These are phyloP conservation scores for Platyscapa corneri DNA, from an alignment of 1,140 invertebrate species.

Conservation along the genomic window DNA sequence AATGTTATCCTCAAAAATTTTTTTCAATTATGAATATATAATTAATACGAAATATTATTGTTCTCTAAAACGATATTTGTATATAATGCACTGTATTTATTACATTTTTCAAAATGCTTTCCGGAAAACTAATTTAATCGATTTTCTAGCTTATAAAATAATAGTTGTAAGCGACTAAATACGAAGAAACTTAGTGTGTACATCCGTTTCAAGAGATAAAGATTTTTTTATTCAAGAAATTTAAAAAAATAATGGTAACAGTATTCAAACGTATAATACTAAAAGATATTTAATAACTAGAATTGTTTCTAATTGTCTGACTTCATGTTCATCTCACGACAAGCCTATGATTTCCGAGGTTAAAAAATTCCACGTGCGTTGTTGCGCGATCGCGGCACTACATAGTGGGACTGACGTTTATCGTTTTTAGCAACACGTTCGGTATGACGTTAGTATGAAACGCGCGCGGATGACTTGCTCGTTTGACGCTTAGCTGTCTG, in stretches of 20 bases:
- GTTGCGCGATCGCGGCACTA: neutral
- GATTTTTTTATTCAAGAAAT: too few species aligned
- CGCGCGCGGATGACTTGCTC: slow-evolving; percentile 37
- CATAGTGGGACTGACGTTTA: neutral
- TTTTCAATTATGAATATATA: too few species aligned
- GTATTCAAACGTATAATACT: neutral
- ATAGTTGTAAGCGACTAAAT: too few species aligned
- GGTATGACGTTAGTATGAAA: neutral
- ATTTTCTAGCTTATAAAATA: too few species aligned
- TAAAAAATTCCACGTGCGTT: neutral
- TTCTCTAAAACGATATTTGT: too few species aligned
- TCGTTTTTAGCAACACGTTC: neutral
- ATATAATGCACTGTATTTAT: too few species aligned
- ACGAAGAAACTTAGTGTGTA: too few species aligned
- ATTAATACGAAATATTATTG: too few species aligned
- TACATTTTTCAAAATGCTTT: too few species aligned
- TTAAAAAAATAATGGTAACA: neutral
- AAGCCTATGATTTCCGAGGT: neutral
- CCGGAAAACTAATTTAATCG: too few species aligned
- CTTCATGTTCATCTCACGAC: neutral
- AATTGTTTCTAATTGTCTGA: neutral
- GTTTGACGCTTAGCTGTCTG: neutral
- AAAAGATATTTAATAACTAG: neutral
- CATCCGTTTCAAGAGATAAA: too few species aligned
- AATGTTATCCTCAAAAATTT: too few species aligned